phyloP scores from a whole-genome alignment of 2,113 vertebrate genomes.

The Bambusicola thoracicus region DNA sequence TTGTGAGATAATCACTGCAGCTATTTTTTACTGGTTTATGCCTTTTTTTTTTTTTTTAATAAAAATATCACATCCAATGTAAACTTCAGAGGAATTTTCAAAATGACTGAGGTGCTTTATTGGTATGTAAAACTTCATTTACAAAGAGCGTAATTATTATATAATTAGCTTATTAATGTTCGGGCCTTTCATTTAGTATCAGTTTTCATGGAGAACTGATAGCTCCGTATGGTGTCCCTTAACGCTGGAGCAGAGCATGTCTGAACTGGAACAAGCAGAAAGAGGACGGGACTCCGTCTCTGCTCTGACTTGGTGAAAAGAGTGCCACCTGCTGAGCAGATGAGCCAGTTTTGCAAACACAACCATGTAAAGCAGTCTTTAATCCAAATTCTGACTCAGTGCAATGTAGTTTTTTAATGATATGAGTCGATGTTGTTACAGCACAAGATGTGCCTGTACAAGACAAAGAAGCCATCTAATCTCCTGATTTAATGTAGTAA shows the following conservation, averaged over 20 bases:
- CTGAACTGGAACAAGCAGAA: not conserved
- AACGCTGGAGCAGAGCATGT: not conserved
- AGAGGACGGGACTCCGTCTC: fast-evolving
- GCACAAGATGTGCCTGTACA: conserved; percentile 34
- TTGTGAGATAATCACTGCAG: not conserved
- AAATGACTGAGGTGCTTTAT: not conserved
- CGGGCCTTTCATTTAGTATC: not conserved
- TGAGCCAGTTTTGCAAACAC: not conserved
- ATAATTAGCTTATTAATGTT: not conserved
- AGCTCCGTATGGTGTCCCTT: not conserved
- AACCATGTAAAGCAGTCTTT: conserved; percentile 7
- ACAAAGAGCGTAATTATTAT: not conserved
- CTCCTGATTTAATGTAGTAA: conserved; percentile 50
- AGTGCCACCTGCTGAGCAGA: conserved; percentile 57
- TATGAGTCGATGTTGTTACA: conserved; percentile 11
- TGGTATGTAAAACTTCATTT: not conserved
- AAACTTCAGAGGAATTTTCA: conserved; percentile 8
- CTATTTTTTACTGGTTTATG: not conserved
- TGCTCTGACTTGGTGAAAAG: not conserved
- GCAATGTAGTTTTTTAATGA: conserved; percentile 42
- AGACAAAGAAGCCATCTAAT: conserved; percentile 44
- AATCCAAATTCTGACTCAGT: conserved; percentile 58
- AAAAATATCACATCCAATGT: not conserved
- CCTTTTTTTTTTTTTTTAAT: not conserved
- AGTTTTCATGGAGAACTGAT: not conserved